Evolutionary conservation across 2,888 invertebrate genomes (phyloP), one percentile per base, ranked within the genome.

Genomic region (Balanococcus diminutus): DNA sequence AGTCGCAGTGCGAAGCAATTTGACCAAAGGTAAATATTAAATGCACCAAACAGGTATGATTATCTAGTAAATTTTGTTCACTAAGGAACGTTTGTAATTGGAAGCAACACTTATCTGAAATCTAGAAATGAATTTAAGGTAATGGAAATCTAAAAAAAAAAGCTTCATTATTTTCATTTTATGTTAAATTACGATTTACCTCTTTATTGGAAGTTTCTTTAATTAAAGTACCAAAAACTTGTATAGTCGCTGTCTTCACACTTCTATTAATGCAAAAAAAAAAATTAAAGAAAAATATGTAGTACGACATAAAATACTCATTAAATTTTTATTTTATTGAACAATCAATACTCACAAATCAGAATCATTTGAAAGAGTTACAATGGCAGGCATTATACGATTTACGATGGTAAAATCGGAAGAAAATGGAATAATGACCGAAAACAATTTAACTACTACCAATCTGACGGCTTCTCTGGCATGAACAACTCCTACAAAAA

Each of bases 281-380:
- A 16, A 75, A 22, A 0, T 28, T 32, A 67, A 42, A 79, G 25
- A 31, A 83, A 39, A 81, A 39, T 4, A 84, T 14, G 42, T n/a
- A 16, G 32, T 56, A 83, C 56, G 36, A 25, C 46, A 84, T 46
- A 46, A 87, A 82, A 81, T 42, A 67, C 31, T n/a, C n/a, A n/a
- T n/a, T n/a, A n/a, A n/a, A n/a, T n/a, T n/a, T n/a, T n/a, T n/a
- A 72, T 31, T 46, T 11, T 82, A 22, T 8, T 19, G 56, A 61
- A 25, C 22, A 14, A n/a, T 31, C 5, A 61, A 84, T 46, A 90
- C 92, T 91, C 91, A 93, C 93, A 92, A 90, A 89, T 94, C 93
- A 87, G 92, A 91, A 89, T 94, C 94, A 89, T 92, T 93, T 51
- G 94, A 93, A 56, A 94, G 90, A 0, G 94, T 94, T 72, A 94